Conservation (phyloP, 2,888 invertebrate species). For the Aleiodes leptofemur region DNA sequence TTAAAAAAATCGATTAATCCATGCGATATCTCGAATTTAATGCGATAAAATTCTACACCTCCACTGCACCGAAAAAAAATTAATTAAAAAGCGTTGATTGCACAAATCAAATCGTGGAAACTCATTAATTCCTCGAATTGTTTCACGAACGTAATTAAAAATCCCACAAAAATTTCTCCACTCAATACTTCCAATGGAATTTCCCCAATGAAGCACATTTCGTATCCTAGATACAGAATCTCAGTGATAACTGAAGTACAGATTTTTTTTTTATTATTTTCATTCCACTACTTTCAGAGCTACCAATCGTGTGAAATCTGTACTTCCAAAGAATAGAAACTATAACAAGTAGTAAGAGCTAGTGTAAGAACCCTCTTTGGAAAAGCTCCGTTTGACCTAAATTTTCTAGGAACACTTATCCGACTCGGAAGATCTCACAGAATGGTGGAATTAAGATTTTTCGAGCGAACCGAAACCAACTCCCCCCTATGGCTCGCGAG, state of each 20-base stretch:
- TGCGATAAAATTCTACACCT: too few species aligned
- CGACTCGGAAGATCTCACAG: slow-evolving; percentile 24
- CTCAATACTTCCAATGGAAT: too few species aligned
- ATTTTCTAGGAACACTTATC: slow-evolving; percentile 31
- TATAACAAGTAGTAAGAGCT: slow-evolving; percentile 12
- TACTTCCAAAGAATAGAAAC: not conserved
- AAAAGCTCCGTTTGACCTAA: slow-evolving; percentile 39
- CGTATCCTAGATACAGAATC: not conserved
- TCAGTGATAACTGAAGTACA: not conserved
- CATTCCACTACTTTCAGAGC: slow-evolving; percentile 4
- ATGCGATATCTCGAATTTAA: too few species aligned
- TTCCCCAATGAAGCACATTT: too few species aligned
- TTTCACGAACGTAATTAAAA: too few species aligned
- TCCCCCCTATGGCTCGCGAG: not conserved
- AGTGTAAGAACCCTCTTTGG: slow-evolving; percentile 16
- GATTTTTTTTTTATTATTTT: slow-evolving; percentile 15
- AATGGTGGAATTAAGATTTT: slow-evolving; percentile 44
- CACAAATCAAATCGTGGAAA: too few species aligned
- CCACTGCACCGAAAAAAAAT: too few species aligned
- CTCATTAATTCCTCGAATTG: too few species aligned
- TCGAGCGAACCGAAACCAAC: not conserved
- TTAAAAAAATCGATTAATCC: too few species aligned
- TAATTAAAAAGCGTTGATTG: too few species aligned
- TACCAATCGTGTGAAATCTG: slow-evolving; percentile 27
- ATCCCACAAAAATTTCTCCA: too few species aligned